Percentiles rank a stretch among this genome's conserved stretches.
Evolutionary conservation across 1,140 invertebrate species (phyloP).

Genomic region (Solenopsis invicta): DNA sequence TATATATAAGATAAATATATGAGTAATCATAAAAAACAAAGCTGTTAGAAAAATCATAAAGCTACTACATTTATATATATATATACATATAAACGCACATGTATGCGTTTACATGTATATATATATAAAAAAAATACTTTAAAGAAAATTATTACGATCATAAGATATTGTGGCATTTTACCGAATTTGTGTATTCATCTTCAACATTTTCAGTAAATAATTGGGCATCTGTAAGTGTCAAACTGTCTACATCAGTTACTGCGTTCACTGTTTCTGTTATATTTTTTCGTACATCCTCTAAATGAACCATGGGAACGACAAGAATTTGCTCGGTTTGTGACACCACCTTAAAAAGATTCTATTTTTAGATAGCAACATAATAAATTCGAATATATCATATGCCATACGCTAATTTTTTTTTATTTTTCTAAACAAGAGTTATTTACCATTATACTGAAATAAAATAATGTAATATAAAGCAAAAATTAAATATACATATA

Average conservation of each 20-base stretch:
- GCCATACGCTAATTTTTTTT: not conserved
- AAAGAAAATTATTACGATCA: not conserved
- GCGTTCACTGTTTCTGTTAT: slow-evolving; percentile 60
- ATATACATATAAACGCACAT: too few relatives aligned
- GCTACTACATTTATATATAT: too few relatives aligned
- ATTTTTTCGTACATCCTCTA: slow-evolving; percentile 73
- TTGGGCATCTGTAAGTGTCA: slow-evolving; percentile 4
- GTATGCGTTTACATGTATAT: too few relatives aligned
- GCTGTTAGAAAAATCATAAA: too few relatives aligned
- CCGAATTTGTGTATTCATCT: slow-evolving; percentile 48
- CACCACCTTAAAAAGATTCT: slow-evolving; percentile 73
- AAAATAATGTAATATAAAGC: not conserved
- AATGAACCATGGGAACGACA: slow-evolving; percentile 73
- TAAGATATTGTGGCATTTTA: not conserved
- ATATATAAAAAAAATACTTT: not conserved
- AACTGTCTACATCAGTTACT: slow-evolving; percentile 26
- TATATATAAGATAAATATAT: too few relatives aligned
- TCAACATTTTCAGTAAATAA: slow-evolving; percentile 2
- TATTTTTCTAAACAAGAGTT: not conserved
- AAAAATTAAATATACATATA: slow-evolving; percentile 34
- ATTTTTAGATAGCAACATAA: not conserved
- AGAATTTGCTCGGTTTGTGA: slow-evolving; percentile 79
- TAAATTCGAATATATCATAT: not conserved
- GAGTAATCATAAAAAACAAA: too few relatives aligned
- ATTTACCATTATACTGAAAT: not conserved